Percentiles rank a stretch among this genome's conserved stretches.
Evolutionary conservation across 2,113 vertebrate genomes (phyloP).

Genomic region (Ptilorrhoa leucosticta): DNA sequence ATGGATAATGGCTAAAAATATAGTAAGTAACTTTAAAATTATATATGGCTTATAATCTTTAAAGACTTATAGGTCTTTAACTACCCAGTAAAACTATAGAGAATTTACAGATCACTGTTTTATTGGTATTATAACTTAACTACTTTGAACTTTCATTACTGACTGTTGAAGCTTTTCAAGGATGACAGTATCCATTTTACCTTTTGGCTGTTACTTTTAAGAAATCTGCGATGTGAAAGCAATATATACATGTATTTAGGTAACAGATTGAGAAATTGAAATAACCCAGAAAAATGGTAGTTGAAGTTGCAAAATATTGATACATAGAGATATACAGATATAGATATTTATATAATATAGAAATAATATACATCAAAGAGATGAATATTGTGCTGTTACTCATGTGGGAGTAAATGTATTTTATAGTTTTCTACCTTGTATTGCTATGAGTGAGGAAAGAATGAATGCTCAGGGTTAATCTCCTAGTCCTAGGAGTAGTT

Average conservation of each 20-base stretch:
- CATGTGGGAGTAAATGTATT: not conserved
- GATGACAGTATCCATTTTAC: not conserved
- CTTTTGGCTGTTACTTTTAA: not conserved
- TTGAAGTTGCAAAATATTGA: not conserved
- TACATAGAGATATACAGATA: not conserved
- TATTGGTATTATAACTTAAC: slow-evolving; percentile 18
- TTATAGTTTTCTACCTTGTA: not conserved
- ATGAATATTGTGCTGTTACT: not conserved
- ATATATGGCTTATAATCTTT: slow-evolving; percentile 38
- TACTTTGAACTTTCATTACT: not conserved
- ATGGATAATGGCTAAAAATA: slow-evolving; percentile 28
- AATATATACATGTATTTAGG: not conserved
- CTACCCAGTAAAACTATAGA: slow-evolving; percentile 16
- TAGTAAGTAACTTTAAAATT: slow-evolving; percentile 23
- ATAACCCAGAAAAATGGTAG: not conserved
- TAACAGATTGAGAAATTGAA: not conserved
- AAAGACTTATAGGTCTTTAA: slow-evolving; percentile 44
- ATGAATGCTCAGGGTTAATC: not conserved
- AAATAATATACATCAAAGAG: not conserved
- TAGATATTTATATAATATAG: not conserved
- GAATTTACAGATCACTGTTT: slow-evolving; percentile 45
- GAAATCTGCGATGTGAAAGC: not conserved
- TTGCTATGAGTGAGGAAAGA: not conserved
- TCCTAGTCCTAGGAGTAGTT: not conserved
- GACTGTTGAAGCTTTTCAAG: slow-evolving; percentile 15